Percentiles rank a stretch among this genome's conserved stretches.
Evolutionary conservation across 2,113 vertebrate species (phyloP).

Genomic region (Coregonus clupeaformis): DNA sequence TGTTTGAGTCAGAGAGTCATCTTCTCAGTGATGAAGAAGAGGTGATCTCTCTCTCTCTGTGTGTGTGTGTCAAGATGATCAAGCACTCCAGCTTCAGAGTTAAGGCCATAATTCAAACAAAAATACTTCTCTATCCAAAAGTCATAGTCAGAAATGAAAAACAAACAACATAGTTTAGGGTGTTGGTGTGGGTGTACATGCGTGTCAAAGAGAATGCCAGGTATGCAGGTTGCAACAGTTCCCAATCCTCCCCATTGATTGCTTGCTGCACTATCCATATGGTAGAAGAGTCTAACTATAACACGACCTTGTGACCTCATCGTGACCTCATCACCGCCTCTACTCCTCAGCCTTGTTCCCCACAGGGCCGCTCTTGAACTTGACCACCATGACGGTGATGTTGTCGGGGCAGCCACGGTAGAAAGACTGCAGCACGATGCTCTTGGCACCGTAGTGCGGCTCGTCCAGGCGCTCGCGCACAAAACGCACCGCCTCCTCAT

Average conservation of each 20-base stretch:
- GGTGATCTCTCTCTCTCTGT: background rate
- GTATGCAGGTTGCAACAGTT: background rate
- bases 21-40: background rate
- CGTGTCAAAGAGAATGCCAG: too few relatives aligned
- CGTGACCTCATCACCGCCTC: background rate
- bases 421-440: conserved; percentile 97
- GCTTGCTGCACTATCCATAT: background rate
- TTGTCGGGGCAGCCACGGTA: conserved; percentile 97
- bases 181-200: too few relatives aligned
- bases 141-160: too few relatives aligned
- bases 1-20: too few relatives aligned
- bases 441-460: conserved; percentile 96
- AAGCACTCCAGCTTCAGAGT: too few relatives aligned
- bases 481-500: conserved; percentile 95
- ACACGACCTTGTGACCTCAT: background rate
- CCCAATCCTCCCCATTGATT: background rate
- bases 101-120: too few relatives aligned
- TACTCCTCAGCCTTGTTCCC: conserved; percentile 60
- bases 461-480: conserved; percentile 94
- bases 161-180: too few relatives aligned
- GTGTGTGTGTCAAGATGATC: background rate
- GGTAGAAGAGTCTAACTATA: background rate
- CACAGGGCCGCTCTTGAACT: conserved; percentile 86
- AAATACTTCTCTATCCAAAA: too few relatives aligned
- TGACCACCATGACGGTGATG: conserved; percentile 99